Evolutionary conservation across 1,140 invertebrate species (phyloP), one percentile per base, ranked within the genome.

Genomic region (Mamestra configurata): DNA sequence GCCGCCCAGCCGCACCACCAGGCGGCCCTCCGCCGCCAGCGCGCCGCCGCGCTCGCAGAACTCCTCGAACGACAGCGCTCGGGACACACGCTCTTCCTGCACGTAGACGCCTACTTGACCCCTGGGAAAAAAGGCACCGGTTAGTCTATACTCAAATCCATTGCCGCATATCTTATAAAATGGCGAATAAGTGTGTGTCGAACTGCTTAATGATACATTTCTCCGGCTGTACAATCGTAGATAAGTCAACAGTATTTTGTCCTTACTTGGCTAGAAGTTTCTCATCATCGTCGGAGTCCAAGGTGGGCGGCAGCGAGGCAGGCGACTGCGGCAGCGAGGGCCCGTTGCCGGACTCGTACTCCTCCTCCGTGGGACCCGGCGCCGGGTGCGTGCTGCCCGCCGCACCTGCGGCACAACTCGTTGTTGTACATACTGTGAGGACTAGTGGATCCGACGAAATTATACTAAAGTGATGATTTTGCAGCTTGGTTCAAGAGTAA

Each of bases 341-440:
- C 6, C 99, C 99, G 90, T 98, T 98, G 53, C 99, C 99, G 64
- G 98, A 99, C 95, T 99, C 98, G 70, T 97, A 97, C 95, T 99
- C 99, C 90, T 99, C 98, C 90, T 99, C 98, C 35, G 96, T 96
- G 35, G 94, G 93, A 4, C 93, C 93, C 0, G 79, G 75, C 1
- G 75, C 27, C 15, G 80, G 64, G 57, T 82, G 72, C 18, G 73
- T n/a, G 7, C 55, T 59, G 18, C 53, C 84, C 49, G 82, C 18
- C 18, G 71, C 43, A 55, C 82, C 89, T 89, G 66, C 0, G 64
- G 13, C 22, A 40, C 4, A 15, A 49, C 4, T n/a, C 3, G 13
- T n/a, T 49, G 43, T 49, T 49, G n/a, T n/a, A 49, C 13, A 49
- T n/a, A 15, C 0, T n/a, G 43, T 49, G 15, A 49, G 4, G 3